A percentile compares a stretch with the other conserved stretches of the same genome.
These are phyloP conservation scores for Allygus modestus DNA, from an alignment of 2,888 invertebrate genomes.

Conservation along the genomic window DNA sequence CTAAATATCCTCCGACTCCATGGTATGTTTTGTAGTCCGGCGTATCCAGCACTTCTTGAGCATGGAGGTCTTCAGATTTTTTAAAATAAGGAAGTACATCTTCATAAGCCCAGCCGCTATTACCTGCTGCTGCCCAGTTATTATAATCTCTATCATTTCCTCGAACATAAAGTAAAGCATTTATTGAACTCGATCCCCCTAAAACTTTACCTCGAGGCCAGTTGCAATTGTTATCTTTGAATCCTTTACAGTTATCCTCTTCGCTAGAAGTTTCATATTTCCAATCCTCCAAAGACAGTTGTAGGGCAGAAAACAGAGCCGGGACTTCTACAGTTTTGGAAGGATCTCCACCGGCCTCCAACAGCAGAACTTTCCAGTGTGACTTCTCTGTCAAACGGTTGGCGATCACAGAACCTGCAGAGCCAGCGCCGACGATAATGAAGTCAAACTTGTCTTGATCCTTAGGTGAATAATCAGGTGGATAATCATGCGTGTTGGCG, in stretches of 20 bases:
- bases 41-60: conserved; percentile 65
- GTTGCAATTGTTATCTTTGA: conserved; percentile 75
- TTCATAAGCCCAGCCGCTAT: conserved; percentile 70
- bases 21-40: conserved; percentile 66
- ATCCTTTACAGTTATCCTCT: conserved; percentile 77
- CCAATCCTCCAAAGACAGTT: conserved; percentile 83
- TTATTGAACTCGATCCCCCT: conserved; percentile 70
- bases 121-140: conserved; percentile 69
- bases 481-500: background rate
- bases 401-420: conserved; percentile 85
- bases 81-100: conserved; percentile 72
- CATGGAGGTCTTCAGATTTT: conserved; percentile 72
- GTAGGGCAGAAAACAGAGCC: conserved; percentile 77
- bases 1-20: conserved; percentile 69
- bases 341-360: conserved; percentile 81
- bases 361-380: conserved; percentile 80
- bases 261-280: conserved; percentile 83
- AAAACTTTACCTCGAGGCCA: conserved; percentile 87
- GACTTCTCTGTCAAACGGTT: conserved; percentile 82
- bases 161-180: conserved; percentile 70
- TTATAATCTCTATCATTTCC: conserved; percentile 70
- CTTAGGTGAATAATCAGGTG: conserved; percentile 9
- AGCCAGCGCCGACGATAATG: conserved; percentile 39
- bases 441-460: conserved; percentile 34
- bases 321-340: conserved; percentile 79